Base-by-base conservation (phyloP, 37 sponge, comb jelly and placozoan genomes). In the Cliona cf. orientalis region DNA sequence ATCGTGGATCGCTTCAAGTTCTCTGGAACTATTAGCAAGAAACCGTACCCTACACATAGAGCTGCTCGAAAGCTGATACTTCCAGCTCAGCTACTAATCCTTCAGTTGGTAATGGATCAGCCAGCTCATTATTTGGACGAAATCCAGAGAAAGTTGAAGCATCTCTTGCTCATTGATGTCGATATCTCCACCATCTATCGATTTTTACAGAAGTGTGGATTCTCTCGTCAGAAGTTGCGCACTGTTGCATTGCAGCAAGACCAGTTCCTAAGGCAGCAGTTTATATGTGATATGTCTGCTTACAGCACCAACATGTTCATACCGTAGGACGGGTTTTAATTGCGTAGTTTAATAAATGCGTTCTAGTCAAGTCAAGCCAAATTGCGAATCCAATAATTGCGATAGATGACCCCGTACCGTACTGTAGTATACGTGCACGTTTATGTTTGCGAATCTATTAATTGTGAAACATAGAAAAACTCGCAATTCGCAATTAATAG, bases 281-380 rank as follows among this genome's bases (percentile, higher is more conserved):
- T 63, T 63, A 26, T n/a, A 12, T 63, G 66, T 22, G 26, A 22
- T 12, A 26, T 12, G 11, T 21, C 66, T 11, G 32, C 25, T 12
- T 63, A 22, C 9, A 26, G 23, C 23, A 23, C 9, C 6, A 58
- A 74, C 28, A 74, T 74, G 57, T 49, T 74, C 22, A 58, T 74
- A n/a, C n/a, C n/a, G n/a, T n/a, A n/a, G n/a, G n/a, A n/a, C n/a
- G n/a, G n/a, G n/a, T n/a, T n/a, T n/a, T n/a, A n/a, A n/a, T n/a
- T n/a, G n/a, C n/a, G n/a, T n/a, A n/a, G n/a, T n/a, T n/a, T n/a
- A n/a, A n/a, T n/a, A n/a, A n/a, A n/a, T n/a, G n/a, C n/a, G n/a
- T n/a, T n/a, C n/a, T n/a, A n/a, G n/a, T n/a, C n/a, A n/a, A n/a
- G n/a, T n/a, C n/a, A n/a, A n/a, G n/a, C n/a, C n/a, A n/a, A n/a